A percentile compares a stretch with the other conserved stretches of the same genome.
These are phyloP conservation scores for Drosophila obscura DNA, from an alignment of 1,140 invertebrate species.

Conservation along the genomic window DNA sequence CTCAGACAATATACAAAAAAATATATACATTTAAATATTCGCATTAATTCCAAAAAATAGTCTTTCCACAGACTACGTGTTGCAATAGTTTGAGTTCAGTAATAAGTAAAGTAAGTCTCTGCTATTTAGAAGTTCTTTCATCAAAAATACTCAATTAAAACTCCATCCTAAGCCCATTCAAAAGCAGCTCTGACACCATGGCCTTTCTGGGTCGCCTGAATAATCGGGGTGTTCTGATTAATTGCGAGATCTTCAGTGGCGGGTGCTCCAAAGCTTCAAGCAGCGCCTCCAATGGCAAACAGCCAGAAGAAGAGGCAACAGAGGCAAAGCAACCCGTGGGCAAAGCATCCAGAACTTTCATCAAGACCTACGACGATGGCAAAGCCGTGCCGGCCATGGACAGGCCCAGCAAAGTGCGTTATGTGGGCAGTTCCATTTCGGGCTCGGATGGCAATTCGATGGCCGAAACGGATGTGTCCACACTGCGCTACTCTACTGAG, in stretches of 20 bases:
- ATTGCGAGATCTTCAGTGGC: slow-evolving; percentile 35
- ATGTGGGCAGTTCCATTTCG: slow-evolving; percentile 59
- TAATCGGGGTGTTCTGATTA: slow-evolving; percentile 18
- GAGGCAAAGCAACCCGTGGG: neutral
- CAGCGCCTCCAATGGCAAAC: neutral
- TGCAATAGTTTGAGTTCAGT: slow-evolving; percentile 22
- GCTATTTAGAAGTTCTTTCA: too few relatives aligned
- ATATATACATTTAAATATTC: too few relatives aligned
- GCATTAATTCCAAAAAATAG: too few relatives aligned
- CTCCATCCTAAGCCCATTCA: neutral
- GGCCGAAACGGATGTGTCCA: slow-evolving; percentile 63
- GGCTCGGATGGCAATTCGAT: slow-evolving; percentile 49
- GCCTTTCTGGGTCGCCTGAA: slow-evolving; percentile 61
- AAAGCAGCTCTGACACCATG: slow-evolving; percentile 24
- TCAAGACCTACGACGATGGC: slow-evolving; percentile 40
- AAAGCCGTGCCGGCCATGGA: slow-evolving; percentile 6
- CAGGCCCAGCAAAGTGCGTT: slow-evolving; percentile 43
- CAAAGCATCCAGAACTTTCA: slow-evolving; percentile 54
- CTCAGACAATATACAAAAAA: too few relatives aligned
- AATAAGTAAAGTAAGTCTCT: neutral
- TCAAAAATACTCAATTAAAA: neutral
- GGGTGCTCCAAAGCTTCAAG: neutral
- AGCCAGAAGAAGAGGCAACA: neutral
- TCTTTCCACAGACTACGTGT: too few relatives aligned
- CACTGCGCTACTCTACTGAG: slow-evolving; percentile 37